phyloP scores from a whole-genome alignment of 23 tunicate species.

The Halocynthia aurantium region DNA sequence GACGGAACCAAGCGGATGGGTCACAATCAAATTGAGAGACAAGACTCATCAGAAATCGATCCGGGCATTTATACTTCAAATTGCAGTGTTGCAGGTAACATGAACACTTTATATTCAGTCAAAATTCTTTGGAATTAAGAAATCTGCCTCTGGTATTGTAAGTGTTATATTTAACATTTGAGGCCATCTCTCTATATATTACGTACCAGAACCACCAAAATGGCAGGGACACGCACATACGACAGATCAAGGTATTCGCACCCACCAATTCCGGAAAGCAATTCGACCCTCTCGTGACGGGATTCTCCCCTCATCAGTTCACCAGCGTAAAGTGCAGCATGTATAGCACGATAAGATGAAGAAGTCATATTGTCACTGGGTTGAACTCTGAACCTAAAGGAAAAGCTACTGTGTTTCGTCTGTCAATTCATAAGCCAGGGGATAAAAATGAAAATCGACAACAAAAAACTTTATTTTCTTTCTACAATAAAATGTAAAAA shows the following conservation, averaged over 20 bases:
- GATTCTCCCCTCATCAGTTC: constrained; percentile 33
- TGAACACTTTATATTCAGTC: not conserved
- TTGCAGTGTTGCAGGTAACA: constrained; percentile 64
- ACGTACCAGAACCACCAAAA: constrained; percentile 82
- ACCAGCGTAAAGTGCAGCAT: constrained; percentile 54
- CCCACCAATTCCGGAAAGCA: constrained; percentile 32
- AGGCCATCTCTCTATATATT: not conserved
- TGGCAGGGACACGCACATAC: constrained; percentile 95
- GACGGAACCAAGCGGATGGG: constrained; percentile 94
- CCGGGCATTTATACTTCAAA: constrained; percentile 90
- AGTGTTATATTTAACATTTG: not conserved
- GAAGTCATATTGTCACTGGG: not conserved
- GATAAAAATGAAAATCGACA: too few species aligned
- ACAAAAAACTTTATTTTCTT: too few species aligned
- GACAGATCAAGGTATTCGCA: constrained; percentile 83
- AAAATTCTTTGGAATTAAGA: too few species aligned
- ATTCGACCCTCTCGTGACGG: constrained; percentile 28
- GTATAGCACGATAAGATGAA: constrained; percentile 56
- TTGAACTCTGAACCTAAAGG: too few species aligned
- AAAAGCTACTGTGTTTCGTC: too few species aligned
- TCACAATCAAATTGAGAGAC: constrained; percentile 62
- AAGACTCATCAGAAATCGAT: constrained; percentile 43
- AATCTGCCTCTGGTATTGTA: too few species aligned
- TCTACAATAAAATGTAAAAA: too few species aligned
- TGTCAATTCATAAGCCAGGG: too few species aligned